Evolutionary conservation across 2,888 invertebrate species (phyloP).

Genomic region (Anoncus sp.): DNA sequence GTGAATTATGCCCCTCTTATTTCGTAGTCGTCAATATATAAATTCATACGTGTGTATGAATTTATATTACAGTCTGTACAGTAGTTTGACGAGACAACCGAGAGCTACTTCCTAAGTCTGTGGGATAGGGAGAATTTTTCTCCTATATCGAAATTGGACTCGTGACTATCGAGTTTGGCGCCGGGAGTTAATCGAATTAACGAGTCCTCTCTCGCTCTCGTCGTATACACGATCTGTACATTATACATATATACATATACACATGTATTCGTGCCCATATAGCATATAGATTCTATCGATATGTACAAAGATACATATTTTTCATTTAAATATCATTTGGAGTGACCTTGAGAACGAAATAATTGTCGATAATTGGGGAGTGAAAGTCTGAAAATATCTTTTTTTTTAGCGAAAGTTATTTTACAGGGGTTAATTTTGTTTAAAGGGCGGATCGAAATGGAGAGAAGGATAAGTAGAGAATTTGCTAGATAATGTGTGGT

Average conservation of each 20-base stretch:
- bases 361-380: background rate
- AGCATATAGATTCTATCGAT: constrained; percentile 22
- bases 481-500: too few species aligned
- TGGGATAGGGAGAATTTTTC: constrained; percentile 19
- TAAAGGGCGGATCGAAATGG: too few species aligned
- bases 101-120: constrained; percentile 58
- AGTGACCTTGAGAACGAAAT: background rate
- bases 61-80: constrained; percentile 11
- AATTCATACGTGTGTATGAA: background rate
- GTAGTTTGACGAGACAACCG: constrained; percentile 32
- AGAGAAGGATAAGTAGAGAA: too few species aligned
- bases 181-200: constrained; percentile 67
- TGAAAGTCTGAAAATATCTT: background rate
- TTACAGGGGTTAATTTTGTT: too few species aligned
- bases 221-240: constrained; percentile 21
- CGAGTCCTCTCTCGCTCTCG: constrained; percentile 42
- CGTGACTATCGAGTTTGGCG: constrained; percentile 67
- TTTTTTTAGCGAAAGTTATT: too few species aligned
- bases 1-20: background rate
- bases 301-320: constrained; percentile 20
- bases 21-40: background rate
- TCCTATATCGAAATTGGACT: constrained; percentile 64
- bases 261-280: background rate
- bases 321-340: constrained; percentile 9
- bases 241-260: constrained; percentile 1